A percentile compares a stretch with the other conserved stretches of the same genome.
Evolutionary conservation across 2,888 invertebrate species (phyloP).

Genomic region (Malthinus seriepunctatus): DNA sequence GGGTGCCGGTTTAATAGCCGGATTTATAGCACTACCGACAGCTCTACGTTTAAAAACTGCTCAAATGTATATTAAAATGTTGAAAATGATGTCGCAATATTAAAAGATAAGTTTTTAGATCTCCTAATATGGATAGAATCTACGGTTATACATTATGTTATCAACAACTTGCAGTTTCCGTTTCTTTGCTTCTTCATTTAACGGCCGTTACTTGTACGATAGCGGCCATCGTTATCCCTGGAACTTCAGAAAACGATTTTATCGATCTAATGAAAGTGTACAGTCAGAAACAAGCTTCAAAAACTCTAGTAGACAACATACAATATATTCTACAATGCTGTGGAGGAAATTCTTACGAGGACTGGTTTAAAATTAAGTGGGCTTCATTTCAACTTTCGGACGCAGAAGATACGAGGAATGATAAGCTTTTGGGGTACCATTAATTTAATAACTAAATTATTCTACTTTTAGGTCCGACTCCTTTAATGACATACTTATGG

Average conservation of each 20-base stretch:
- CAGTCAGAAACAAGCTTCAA: conserved; percentile 27
- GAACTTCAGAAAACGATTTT: conserved; percentile 19
- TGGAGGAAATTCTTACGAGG: conserved; percentile 36
- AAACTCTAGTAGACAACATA: conserved; percentile 39
- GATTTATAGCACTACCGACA: conserved; percentile 39
- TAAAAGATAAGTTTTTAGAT: conserved; percentile 22
- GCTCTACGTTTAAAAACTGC: conserved; percentile 37
- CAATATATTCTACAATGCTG: conserved; percentile 43
- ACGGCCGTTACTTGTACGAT: conserved; percentile 22
- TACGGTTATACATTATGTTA: conserved; percentile 41
- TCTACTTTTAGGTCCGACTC: not conserved
- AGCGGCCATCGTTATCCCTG: conserved; percentile 7
- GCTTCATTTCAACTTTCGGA: not conserved
- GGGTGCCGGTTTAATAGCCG: conserved; percentile 35
- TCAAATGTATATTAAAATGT: conserved; percentile 29
- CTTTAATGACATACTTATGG: conserved; percentile 19
- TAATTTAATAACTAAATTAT: not conserved
- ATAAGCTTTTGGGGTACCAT: not conserved
- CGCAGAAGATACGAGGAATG: conserved; percentile 2
- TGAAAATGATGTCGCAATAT: not conserved
- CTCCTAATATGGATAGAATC: conserved; percentile 32
- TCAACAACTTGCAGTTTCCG: conserved; percentile 36
- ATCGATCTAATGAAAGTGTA: conserved; percentile 29
- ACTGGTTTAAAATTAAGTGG: conserved; percentile 40
- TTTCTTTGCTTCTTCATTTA: conserved; percentile 33